Evolutionary conservation across 92 coral and sea anemone species (phyloP), one percentile per base, ranked within the genome.

Genomic region (Galaxea fascicularis): DNA sequence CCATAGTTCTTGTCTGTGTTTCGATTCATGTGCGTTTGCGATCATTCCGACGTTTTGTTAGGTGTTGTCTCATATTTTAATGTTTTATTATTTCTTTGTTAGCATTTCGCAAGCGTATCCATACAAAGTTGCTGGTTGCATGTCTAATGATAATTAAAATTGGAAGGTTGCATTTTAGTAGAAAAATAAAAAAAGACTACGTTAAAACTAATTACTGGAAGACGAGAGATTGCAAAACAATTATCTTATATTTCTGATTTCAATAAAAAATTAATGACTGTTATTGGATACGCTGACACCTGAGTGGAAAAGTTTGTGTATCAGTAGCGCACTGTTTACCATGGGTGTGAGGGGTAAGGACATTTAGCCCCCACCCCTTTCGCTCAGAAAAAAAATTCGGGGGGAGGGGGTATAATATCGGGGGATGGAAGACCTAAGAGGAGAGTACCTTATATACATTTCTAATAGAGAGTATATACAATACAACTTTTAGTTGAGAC

Each of bases 81-180:
- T 58, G 64, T 58, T 58, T 58, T 20, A 58, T 58, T 54, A 54
- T 54, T 54, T 54, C 60, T 54, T 58, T 58, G 24, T 58, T 58
- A 10, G 64, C 64, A 8, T 58, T 58, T 58, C 25, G 64, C 64
- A 58, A 58, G 64, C 21, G 26, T 58, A 27, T 58, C 64, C 64
- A 58, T 58, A 58, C 18, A 58, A 58, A 58, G 64, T 58, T 15
- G 26, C 64, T 18, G 64, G 18, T 58, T 58, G 64, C 64, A 58
- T 58, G 64, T 58, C 64, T 27, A 59, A 27, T 59, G 65, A 59
- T 59, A 59, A 59, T 59, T 59, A 59, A 59, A 59, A 59, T 59
- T 59, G 65, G 25, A 59, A 59, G 65, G 65, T 59, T 59, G 65
- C 22, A 59, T 24, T n/a, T 59, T n/a, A 59, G 65, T 24, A 59